Percentiles rank a stretch among this genome's conserved stretches.
Conservation (phyloP, 2,113 vertebrate genomes). For the human region DNA sequence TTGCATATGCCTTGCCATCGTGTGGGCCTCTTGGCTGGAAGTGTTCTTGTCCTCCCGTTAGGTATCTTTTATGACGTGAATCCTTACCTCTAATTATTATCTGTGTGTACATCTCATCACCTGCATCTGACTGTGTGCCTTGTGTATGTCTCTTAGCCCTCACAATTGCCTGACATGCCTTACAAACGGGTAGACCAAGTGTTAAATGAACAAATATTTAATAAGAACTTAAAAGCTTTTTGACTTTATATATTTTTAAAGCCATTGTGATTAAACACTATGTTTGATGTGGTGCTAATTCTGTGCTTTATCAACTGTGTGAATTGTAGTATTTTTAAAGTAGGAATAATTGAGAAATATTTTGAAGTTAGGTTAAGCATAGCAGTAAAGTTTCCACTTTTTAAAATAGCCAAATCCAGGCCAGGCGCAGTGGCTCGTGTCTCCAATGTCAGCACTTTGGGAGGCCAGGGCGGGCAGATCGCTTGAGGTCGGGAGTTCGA, state of each 20-base stretch:
- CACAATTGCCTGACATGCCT: not conserved
- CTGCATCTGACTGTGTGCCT: not conserved
- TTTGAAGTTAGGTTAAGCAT: not conserved
- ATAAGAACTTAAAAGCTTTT: not conserved
- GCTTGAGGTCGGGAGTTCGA: no score
- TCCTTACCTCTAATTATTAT: not conserved
- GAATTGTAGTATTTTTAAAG: not conserved
- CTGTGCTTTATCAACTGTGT: not conserved
- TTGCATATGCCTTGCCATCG: not conserved
- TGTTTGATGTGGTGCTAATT: not conserved
- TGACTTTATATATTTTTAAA: not conserved
- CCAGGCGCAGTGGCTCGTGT: no score
- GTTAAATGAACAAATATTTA: constrained; percentile 11
- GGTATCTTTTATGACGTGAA: not conserved
- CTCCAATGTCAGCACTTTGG: no score
- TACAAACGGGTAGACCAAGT: not conserved
- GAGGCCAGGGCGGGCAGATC: no score
- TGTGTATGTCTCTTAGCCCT: not conserved
- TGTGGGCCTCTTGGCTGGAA: not conserved
- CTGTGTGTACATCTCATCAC: not conserved
- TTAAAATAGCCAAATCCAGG: not conserved
- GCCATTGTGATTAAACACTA: not conserved
- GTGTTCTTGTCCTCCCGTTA: not conserved
- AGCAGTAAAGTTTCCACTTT: not conserved
- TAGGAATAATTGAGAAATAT: not conserved